Evolutionary conservation across 2,113 vertebrate species (phyloP), one percentile per base, ranked within the genome.

Genomic region (Calcarius ornatus): DNA sequence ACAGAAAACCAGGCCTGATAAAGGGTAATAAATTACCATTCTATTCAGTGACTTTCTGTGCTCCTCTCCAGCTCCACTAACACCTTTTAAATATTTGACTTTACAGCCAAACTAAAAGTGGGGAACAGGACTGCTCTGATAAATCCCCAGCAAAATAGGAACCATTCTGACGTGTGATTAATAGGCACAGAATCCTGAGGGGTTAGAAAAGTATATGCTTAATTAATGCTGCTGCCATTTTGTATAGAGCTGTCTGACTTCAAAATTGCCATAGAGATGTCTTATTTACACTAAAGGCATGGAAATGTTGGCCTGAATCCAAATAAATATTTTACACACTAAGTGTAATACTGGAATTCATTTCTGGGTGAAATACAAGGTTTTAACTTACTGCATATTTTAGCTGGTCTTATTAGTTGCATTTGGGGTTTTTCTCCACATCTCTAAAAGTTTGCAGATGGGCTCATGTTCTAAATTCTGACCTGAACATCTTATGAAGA

Each of bases 191-290:
- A 94, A 88, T 91, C 75, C 69, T 24, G 31, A 86, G 43, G 59
- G 48, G 19, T 86, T 95, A 81, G 54, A 92, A 94, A 94, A 88
- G n/a, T 91, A 94, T 73, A 89, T 31, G 12, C 57, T 94, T 89
- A 96, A 96, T 97, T 97, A 95, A 89, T 53, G 59, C 73, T 92
- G 33, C 77, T 95, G 71, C 80, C 64, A 94, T 93, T 96, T 92
- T 51, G 3, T 66, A 81, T 68, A 90, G 80, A 96, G 85, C 27
- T 82, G 76, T 96, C 95, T 94, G 94, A 88, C 84, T 96, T 93
- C 82, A 94, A 56, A 93, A 65, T 91, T 93, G 51, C 88, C 48
- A 82, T 12, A 76, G 77, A 87, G 82, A 94, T 85, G 90, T 92
- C 88, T 94, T 93, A 96, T 85, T 96, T 93, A 88, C 71, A 51